phyloP scores from a whole-genome alignment of 2,888 invertebrate genomes.

The Drosophila nigritarsus region DNA sequence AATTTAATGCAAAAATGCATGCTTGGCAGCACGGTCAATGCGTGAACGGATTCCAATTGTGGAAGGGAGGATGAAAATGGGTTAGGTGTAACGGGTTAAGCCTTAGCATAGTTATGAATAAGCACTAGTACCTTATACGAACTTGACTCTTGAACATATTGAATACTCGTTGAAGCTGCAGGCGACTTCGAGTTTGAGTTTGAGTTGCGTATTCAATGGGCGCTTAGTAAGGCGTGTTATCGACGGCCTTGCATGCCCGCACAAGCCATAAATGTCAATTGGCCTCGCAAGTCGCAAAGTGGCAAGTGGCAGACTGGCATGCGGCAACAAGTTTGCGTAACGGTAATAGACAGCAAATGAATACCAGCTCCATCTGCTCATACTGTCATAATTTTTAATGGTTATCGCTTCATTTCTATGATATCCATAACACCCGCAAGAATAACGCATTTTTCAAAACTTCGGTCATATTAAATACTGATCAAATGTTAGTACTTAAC shows the following conservation, averaged over 20 bases:
- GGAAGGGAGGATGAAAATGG: background rate
- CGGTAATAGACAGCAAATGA: constrained; percentile 52
- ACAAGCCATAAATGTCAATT: constrained; percentile 77
- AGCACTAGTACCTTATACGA: constrained; percentile 45
- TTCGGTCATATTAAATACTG: background rate
- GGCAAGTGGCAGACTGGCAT: constrained; percentile 21
- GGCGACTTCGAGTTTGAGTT: constrained; percentile 21
- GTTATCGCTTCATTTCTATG: constrained; percentile 37
- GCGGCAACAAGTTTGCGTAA: constrained; percentile 44
- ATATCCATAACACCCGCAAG: constrained; percentile 4
- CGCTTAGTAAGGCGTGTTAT: constrained; percentile 67
- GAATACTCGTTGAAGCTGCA: constrained; percentile 27
- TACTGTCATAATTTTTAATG: constrained; percentile 51
- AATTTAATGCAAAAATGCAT: constrained; percentile 76
- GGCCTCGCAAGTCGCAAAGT: constrained; percentile 45
- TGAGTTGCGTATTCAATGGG: constrained; percentile 28
- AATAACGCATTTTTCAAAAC: background rate
- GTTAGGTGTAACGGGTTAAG: constrained; percentile 18
- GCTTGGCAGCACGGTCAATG: constrained; percentile 70
- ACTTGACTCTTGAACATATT: constrained; percentile 34
- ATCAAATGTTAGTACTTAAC: background rate
- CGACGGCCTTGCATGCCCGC: constrained; percentile 68
- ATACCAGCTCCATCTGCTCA: constrained; percentile 43
- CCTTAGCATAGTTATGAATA: constrained; percentile 69
- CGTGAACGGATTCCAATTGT: constrained; percentile 24